Conservation (phyloP, 2,113 vertebrate genomes). For the Stercorarius parasiticus region DNA sequence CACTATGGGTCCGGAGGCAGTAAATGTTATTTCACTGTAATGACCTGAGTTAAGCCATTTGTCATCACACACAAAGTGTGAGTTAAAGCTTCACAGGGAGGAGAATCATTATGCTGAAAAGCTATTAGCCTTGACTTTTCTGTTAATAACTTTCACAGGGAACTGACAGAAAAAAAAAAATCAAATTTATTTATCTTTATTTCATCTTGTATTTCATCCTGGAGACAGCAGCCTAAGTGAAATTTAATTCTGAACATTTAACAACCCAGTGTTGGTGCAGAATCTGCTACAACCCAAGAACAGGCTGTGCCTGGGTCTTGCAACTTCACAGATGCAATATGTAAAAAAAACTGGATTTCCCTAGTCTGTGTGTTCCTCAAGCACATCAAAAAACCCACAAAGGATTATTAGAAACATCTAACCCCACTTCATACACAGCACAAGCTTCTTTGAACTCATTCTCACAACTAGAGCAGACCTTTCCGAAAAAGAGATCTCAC, state of each 20-base stretch:
- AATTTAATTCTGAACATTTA: background rate
- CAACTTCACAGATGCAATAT: background rate
- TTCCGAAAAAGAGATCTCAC: background rate
- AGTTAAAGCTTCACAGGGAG: slow-evolving; percentile 37
- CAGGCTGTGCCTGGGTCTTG: background rate
- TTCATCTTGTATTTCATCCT: background rate
- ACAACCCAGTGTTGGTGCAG: background rate
- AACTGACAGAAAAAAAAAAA: background rate
- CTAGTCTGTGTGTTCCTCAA: background rate
- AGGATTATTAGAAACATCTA: background rate
- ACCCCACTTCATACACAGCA: background rate
- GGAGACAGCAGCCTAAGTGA: background rate
- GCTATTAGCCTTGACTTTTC: slow-evolving; percentile 42
- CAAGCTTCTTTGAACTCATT: background rate
- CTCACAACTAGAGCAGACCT: background rate
- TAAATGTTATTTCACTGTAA: slow-evolving; percentile 48
- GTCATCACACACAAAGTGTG: slow-evolving; percentile 26
- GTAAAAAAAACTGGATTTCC: background rate
- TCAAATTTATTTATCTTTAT: background rate
- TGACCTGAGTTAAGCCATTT: slow-evolving; percentile 39
- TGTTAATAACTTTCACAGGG: slow-evolving; percentile 55
- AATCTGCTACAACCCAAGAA: background rate
- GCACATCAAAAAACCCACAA: background rate
- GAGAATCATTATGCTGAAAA: slow-evolving; percentile 4
- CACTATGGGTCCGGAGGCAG: slow-evolving; percentile 44